Evolutionary conservation across 2,113 vertebrate genomes (phyloP), one percentile per base, ranked within the genome.

Genomic region (Aptenodytes patagonicus): DNA sequence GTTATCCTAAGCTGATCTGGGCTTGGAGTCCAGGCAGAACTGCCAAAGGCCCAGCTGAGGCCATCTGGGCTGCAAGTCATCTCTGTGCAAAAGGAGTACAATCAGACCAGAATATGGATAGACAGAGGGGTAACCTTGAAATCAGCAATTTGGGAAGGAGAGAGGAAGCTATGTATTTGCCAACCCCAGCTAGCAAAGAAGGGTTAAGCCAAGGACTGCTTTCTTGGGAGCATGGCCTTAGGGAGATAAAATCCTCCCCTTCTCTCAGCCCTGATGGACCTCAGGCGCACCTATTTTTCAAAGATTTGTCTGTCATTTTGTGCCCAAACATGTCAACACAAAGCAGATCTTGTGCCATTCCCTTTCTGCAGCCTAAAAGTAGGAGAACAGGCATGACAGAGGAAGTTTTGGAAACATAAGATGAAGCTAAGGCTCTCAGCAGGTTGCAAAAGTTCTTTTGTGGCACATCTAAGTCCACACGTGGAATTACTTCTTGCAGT

Each of bases 11-110:
- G 81, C 49, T 31, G 34, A 92, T 91, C 83, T 36, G 34, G 58
- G 89, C 78, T 60, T 62, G 36, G 46, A 93, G 62, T 77, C 51
- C 52, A 91, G 62, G 57, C 31, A 86, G 88, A 90, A 80, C 19
- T 95, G 96, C 91, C 89, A 97, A 80, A 81, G 78, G 58, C 62
- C 87, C 91, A 93, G 87, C 87, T 94, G 89, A 91, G 93, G 70
- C 93, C 91, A 95, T 91, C 84, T 95, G 95, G 94, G 75, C 87
- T 89, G 58, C 51, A 93, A 95, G 69, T 70, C 65, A 75, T 75
- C 89, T 83, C 83, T 85, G 29, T 72, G n/a, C 78, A 94, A 69
- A 95, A 87, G 62, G 28, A 94, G 42, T 40, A 70, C 20, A 58
- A 77, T 54, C 66, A 95, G 42, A 93, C 60, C 57, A 6, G 38